A percentile compares a stretch with the other conserved stretches of the same genome.
Conservation (phyloP, 2,888 invertebrate species). For the Tachystola acroxantha region DNA sequence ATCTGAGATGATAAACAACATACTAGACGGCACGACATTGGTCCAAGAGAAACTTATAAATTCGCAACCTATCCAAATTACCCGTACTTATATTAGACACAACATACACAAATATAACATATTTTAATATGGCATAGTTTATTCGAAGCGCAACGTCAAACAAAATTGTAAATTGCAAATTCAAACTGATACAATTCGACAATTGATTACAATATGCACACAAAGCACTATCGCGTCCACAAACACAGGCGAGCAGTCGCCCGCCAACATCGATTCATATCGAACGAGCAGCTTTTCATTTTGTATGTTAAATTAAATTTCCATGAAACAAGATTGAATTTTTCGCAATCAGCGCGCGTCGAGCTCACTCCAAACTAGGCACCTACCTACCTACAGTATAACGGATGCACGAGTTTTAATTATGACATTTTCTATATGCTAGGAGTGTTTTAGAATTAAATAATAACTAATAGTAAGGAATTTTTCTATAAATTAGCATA, state of each 20-base stretch:
- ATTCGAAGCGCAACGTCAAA: conserved; percentile 46
- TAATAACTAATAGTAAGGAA: too few relatives aligned
- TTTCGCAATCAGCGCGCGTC: conserved; percentile 72
- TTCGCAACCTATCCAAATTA: too few relatives aligned
- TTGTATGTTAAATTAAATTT: conserved; percentile 78
- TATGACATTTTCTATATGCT: conserved; percentile 1
- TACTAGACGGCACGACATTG: too few relatives aligned
- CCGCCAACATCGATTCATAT: conserved; percentile 70
- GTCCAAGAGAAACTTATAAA: too few relatives aligned
- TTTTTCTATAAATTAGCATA: too few relatives aligned
- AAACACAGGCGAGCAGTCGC: conserved; percentile 72
- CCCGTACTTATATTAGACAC: too few relatives aligned
- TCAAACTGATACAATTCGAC: conserved; percentile 69
- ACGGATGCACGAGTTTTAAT: conserved; percentile 14
- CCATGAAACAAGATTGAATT: conserved; percentile 78
- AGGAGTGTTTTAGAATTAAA: too few relatives aligned
- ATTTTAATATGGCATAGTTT: too few relatives aligned
- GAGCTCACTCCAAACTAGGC: conserved; percentile 40
- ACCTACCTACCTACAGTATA: neutral
- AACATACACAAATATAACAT: too few relatives aligned
- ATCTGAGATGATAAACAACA: too few relatives aligned
- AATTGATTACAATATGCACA: conserved; percentile 76
- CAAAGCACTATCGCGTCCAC: conserved; percentile 63
- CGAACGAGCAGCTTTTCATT: conserved; percentile 72
- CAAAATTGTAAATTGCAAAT: conserved; percentile 73